Conservation (phyloP, 1,140 invertebrate genomes). For the Carposina sasakii region DNA sequence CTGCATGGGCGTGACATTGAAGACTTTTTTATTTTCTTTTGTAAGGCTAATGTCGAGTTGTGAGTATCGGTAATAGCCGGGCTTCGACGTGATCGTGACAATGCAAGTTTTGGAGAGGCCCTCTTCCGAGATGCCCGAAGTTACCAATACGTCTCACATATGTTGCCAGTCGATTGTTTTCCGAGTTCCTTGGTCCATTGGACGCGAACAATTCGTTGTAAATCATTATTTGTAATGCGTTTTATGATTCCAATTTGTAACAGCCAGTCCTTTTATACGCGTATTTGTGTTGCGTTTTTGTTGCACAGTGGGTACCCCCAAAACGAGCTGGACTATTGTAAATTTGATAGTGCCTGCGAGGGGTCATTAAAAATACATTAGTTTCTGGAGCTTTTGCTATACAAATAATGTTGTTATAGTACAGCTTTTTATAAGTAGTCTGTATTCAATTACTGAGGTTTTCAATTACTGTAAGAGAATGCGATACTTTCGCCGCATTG, state of each 20-base stretch:
- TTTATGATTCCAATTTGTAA: too few relatives aligned
- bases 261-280: too few relatives aligned
- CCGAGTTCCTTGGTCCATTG: too few relatives aligned
- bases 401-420: constrained; percentile 15
- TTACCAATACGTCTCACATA: constrained; percentile 25
- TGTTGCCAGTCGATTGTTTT: too few relatives aligned
- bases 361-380: constrained; percentile 63
- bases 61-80: constrained; percentile 44
- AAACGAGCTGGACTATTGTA: too few relatives aligned
- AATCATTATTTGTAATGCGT: too few relatives aligned
- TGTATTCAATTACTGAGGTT: constrained; percentile 13
- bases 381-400: constrained; percentile 28
- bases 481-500: constrained; percentile 14
- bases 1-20: constrained; percentile 65
- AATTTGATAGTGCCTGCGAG: constrained; percentile 7
- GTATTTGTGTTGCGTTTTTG: constrained; percentile 23
- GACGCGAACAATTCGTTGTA: too few relatives aligned
- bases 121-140: too few relatives aligned
- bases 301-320: constrained; percentile 37
- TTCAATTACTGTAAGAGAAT: constrained; percentile 14
- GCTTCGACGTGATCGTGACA: constrained; percentile 53
- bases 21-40: constrained; percentile 41
- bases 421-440: neutral
- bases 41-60: constrained; percentile 32
- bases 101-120: constrained; percentile 37